Base-by-base conservation (phyloP, 2,888 invertebrate genomes). In the Podotricha telesiphe region DNA sequence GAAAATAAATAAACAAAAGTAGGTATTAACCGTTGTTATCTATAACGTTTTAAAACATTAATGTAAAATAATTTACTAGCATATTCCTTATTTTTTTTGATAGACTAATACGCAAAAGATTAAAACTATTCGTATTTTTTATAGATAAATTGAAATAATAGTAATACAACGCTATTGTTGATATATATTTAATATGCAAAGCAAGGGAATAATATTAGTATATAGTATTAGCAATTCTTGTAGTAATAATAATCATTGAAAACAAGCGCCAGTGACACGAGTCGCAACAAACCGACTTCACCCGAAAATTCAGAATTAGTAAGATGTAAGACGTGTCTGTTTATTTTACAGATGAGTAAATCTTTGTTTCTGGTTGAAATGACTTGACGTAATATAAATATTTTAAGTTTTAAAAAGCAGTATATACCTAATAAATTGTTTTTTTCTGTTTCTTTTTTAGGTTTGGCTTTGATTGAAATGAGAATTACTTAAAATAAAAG, bases 271-370 rank as follows among this genome's bases (percentile, higher is more conserved):
- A 28, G 10, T 53, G 53, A n/a, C 53, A 28, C n/a, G n/a, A n/a
- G n/a, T n/a, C n/a, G n/a, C n/a, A 8, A 28, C 15, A 53, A 7
- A 3, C 7, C n/a, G 15, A 3, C 15, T 28, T 4, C 8, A 28
- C 28, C 8, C 51, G 51, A n/a, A 28, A 53, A 53, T 15, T 53
- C 15, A 28, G 22, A n/a, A 53, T 53, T 22, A 53, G 51, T 37
- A 37, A 37, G 37, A 8, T 37, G 37, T 34, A 11, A 34, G 53
- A 34, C 17, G 8, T 34, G n/a, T 53, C 2, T 10, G 8, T 53
- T 34, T 34, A 22, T 51, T n/a, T 34, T 34, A 10, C 10, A 34
- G n/a, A n/a, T n/a, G 28, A 53, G 17, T 53, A n/a, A 51, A 4
- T 47, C 8, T 28, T 53, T 17, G 10, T 53, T 53, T 53, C n/a